Evolutionary conservation across 2,797 vertebrate species (phyloP).

Genomic region (Sibirionetta formosa): DNA sequence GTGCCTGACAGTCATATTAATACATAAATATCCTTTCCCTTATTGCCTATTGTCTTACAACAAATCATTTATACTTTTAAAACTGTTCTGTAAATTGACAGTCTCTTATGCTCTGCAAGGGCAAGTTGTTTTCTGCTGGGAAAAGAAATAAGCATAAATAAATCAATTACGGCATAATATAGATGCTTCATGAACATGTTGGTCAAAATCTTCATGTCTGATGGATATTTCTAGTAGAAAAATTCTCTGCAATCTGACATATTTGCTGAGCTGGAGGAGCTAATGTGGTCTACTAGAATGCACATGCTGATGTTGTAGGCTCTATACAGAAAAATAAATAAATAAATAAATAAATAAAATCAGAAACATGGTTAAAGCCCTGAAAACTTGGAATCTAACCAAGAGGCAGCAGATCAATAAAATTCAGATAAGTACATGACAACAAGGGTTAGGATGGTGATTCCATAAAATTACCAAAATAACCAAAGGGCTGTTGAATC

Average conservation of each 20-base stretch:
- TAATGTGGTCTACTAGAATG: neutral
- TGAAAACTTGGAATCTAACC: neutral
- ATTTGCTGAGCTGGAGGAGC: neutral
- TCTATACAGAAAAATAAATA: neutral
- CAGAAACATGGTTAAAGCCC: neutral
- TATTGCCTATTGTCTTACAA: neutral
- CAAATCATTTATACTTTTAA: neutral
- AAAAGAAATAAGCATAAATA: neutral
- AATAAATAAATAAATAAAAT: neutral
- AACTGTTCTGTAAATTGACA: neutral
- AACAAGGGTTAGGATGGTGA: neutral
- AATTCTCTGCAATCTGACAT: neutral
- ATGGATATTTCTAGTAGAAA: neutral
- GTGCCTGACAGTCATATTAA: neutral
- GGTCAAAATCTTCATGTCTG: neutral
- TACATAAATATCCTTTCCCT: neutral
- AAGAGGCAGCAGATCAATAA: neutral
- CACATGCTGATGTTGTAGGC: neutral
- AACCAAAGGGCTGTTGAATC: neutral
- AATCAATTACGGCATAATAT: neutral
- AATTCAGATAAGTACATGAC: neutral
- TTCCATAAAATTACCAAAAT: neutral
- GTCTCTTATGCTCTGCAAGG: neutral
- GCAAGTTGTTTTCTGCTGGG: neutral
- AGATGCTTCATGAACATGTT: neutral